phyloP scores from a whole-genome alignment of 2,888 invertebrate species.

The Melipona bicolor region DNA sequence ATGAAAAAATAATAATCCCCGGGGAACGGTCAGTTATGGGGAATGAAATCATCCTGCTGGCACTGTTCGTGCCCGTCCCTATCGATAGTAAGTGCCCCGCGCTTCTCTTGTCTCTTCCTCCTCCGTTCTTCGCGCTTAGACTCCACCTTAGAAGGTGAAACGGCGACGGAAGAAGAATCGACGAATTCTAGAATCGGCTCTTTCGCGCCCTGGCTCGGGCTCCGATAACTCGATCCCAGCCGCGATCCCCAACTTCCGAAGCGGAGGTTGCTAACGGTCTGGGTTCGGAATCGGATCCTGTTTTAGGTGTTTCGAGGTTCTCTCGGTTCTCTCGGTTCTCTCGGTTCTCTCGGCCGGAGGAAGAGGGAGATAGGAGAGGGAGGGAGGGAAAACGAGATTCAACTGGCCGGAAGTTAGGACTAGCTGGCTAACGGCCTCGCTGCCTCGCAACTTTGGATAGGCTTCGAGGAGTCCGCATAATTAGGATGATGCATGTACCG shows the following conservation, averaged over 20 bases:
- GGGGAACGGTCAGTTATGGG: conserved; percentile 80
- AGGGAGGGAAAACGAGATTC: conserved; percentile 13
- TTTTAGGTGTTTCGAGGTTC: conserved; percentile 17
- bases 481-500: conserved; percentile 39
- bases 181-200: background rate
- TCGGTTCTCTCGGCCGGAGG: no score
- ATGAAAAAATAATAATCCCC: conserved; percentile 84
- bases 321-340: background rate
- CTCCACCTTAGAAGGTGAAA: conserved; percentile 7
- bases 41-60: conserved; percentile 77
- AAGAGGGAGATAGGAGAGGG: no score
- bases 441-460: conserved; percentile 14
- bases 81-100: conserved; percentile 47
- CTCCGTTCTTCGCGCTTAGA: conserved; percentile 15
- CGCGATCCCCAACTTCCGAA: conserved; percentile 7
- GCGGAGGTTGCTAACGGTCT: background rate
- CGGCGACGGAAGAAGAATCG: background rate
- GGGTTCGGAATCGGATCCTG: conserved; percentile 19
- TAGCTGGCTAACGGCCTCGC: background rate
- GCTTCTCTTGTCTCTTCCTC: conserved; percentile 36
- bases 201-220: background rate
- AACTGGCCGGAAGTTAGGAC: conserved; percentile 26
- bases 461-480: conserved; percentile 33
- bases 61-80: conserved; percentile 56
- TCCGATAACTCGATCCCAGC: conserved; percentile 24